Evolutionary conservation across 2,888 invertebrate genomes (phyloP).

Genomic region (Brachyopa scutellaris): DNA sequence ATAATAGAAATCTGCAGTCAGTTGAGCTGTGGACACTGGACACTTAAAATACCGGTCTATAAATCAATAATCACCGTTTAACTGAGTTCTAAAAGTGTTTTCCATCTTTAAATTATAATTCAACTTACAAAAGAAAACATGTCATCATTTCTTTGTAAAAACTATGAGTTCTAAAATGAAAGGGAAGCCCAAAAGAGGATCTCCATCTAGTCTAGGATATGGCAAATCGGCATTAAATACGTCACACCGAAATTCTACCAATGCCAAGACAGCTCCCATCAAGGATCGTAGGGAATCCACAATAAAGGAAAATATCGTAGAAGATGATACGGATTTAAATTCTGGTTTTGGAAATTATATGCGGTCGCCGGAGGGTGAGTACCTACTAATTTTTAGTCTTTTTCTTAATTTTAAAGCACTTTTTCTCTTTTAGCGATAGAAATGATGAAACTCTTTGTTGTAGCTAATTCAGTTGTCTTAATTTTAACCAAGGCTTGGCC

Average conservation of each 20-base stretch:
- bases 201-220: conserved; percentile 25
- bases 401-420: not conserved
- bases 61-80: too few relatives aligned
- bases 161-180: conserved; percentile 35
- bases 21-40: conserved; percentile 16
- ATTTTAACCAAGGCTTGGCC: conserved; percentile 89
- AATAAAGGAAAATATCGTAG: conserved; percentile 20
- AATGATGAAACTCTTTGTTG: conserved; percentile 91
- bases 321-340: conserved; percentile 79
- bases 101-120: too few relatives aligned
- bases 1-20: not conserved
- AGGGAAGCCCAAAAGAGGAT: conserved; percentile 45
- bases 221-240: conserved; percentile 55
- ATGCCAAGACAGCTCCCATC: conserved; percentile 4
- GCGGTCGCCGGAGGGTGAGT: conserved; percentile 80
- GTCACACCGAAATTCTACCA: not conserved
- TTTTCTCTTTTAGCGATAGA: conserved; percentile 84
- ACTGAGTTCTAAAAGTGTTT: too few relatives aligned
- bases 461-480: conserved; percentile 88
- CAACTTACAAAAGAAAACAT: not conserved
- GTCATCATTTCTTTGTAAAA: not conserved
- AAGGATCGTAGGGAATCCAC: conserved; percentile 28
- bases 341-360: conserved; percentile 81
- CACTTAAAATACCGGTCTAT: conserved; percentile 2
- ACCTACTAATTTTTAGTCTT: not conserved